Evolutionary conservation across 2,113 vertebrate species (phyloP), one percentile per base, ranked within the genome.

Genomic region (Nibea coibor): DNA sequence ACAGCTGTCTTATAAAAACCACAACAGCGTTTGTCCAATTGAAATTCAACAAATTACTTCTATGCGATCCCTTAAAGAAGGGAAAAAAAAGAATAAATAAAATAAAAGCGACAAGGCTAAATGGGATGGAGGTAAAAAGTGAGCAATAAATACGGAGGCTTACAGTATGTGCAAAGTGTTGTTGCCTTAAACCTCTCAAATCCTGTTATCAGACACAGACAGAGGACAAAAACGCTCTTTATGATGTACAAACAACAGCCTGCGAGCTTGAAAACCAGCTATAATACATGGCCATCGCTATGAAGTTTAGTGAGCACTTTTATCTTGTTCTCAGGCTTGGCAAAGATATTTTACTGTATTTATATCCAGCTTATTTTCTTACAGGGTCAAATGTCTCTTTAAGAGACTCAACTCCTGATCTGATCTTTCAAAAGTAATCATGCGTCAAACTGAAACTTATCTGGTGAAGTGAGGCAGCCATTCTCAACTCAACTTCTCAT

Each of bases 171-270:
- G 58, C 26, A 82, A 77, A 78, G 81, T 86, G 58, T 81, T 82
- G 76, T 63, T 80, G 76, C 72, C 64, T 76, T 84, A 83, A 89
- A 87, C 42, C 63, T 75, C 58, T 72, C 43, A 83, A 91, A 91
- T 91, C 85, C 85, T 90, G 81, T 91, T 90, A 90, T 93, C 91
- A 82, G 82, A 87, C 69, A 28, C 53, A 74, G 28, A 42, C 85
- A 93, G 88, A 84, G 70, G 76, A 85, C 67, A 75, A 47, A 83
- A 78, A 66, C 43, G 28, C 66, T 62, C 28, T 82, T 79, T 77
- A 80, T 83, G 76, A 81, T 79, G 78, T 78, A 66, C 67, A 74
- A 90, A 84, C 84, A 86, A 56, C 67, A 69, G 70, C 26, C 48
- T 22, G 64, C 15, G 35, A 79, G 67, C 69, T 78, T 62, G 16